Conservation (phyloP, 2,113 vertebrate genomes). For the Todiramphus saurophagus region DNA sequence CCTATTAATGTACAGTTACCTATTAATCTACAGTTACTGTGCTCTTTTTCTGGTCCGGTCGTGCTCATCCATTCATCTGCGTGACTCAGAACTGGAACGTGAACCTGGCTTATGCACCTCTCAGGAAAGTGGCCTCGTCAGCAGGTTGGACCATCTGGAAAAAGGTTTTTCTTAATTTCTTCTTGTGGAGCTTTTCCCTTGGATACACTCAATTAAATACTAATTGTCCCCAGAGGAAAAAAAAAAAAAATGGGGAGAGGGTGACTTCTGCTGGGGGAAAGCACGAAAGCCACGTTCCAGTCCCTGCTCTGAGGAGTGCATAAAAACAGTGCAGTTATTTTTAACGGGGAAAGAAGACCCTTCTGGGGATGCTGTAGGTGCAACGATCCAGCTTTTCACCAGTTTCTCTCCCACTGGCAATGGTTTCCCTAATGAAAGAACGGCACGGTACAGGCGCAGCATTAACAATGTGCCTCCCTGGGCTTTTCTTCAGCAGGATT, state of each 20-base stretch:
- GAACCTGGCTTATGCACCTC: neutral
- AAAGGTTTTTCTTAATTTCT: neutral
- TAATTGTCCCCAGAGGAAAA: neutral
- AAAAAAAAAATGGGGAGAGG: neutral
- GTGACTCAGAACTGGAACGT: neutral
- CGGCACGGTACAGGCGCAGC: neutral
- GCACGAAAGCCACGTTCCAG: neutral
- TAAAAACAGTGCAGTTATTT: neutral
- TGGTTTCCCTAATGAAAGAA: neutral
- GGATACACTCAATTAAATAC: neutral
- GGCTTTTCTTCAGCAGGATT: neutral
- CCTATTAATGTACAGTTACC: neutral
- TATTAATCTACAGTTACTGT: neutral
- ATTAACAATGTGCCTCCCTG: neutral
- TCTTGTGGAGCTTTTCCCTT: neutral
- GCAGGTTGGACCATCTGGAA: neutral
- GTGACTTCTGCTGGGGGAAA: slow-evolving; percentile 37
- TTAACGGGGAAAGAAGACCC: neutral
- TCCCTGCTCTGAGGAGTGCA: neutral
- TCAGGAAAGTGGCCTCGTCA: neutral
- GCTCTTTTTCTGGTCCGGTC: neutral
- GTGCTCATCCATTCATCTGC: neutral
- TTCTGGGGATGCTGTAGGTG: neutral
- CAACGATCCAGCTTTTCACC: neutral
- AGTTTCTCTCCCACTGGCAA: neutral